A percentile compares a stretch with the other conserved stretches of the same genome.
Evolutionary conservation across 92 coral and sea anemone genomes (phyloP).

Genomic region (Zoanthus sociatus): DNA sequence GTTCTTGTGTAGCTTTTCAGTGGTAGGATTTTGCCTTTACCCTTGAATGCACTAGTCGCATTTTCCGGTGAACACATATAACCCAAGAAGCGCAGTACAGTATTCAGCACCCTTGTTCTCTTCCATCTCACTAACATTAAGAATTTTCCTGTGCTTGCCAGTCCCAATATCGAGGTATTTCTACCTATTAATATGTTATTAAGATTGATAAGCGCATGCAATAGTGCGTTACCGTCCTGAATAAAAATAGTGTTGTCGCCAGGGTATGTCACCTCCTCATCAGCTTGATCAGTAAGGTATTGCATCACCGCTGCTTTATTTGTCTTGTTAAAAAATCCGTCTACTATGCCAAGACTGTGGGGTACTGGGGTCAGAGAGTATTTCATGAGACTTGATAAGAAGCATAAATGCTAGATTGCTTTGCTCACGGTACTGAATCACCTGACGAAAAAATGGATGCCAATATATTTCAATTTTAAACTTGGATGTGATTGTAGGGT

Average conservation of each 20-base stretch:
- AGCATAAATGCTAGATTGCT: slow-evolving; percentile 67
- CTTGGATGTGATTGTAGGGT: no score
- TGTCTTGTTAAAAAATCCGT: slow-evolving; percentile 70
- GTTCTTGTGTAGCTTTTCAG: no score
- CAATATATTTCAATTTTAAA: no score
- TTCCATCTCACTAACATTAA: no score
- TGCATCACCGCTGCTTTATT: slow-evolving; percentile 75
- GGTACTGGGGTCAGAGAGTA: slow-evolving; percentile 73
- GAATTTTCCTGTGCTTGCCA: no score
- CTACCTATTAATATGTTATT: no score
- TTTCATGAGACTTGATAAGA: slow-evolving; percentile 67
- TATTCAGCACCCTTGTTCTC: no score
- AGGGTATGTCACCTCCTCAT: slow-evolving; percentile 56
- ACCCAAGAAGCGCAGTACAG: no score
- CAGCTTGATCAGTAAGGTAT: slow-evolving; percentile 51
- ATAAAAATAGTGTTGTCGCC: slow-evolving; percentile 23
- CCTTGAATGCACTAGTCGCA: no score
- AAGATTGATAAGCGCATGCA: slow-evolving; percentile 44
- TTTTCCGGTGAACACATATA: no score
- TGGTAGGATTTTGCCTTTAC: no score
- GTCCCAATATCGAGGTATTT: no score
- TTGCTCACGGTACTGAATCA: slow-evolving; percentile 64
- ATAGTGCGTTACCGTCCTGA: slow-evolving; percentile 30
- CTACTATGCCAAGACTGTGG: slow-evolving; percentile 71
- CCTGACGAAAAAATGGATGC: slow-evolving; percentile 34